These are phyloP conservation scores for Selene dorsalis DNA, from an alignment of 2,797 vertebrate species.

Conservation along the genomic window DNA sequence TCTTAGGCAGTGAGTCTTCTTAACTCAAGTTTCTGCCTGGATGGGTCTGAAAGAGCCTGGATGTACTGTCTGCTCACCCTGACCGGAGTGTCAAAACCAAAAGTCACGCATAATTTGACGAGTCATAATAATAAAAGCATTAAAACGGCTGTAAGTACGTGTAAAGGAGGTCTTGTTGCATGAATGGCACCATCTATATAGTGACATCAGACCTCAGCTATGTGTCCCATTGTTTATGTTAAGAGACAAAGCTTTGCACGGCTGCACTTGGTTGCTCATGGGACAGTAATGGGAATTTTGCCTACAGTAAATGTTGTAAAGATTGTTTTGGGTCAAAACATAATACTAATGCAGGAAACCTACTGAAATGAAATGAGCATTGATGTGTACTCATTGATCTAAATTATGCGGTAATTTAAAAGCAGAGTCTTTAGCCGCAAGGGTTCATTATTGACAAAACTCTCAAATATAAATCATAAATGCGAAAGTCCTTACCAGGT, in stretches of 20 bases:
- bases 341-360: background rate
- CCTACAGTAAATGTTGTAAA: background rate
- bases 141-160: slow-evolving; percentile 31
- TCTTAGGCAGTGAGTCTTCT: slow-evolving; percentile 64
- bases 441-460: slow-evolving; percentile 33
- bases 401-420: slow-evolving; percentile 23
- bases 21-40: slow-evolving; percentile 62
- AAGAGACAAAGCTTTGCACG: slow-evolving; percentile 3
- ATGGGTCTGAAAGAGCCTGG: slow-evolving; percentile 50
- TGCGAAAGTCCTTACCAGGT: slow-evolving; percentile 88
- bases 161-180: slow-evolving; percentile 5
- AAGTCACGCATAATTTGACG: slow-evolving; percentile 53
- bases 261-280: slow-evolving; percentile 4
- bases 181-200: background rate
- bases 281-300: slow-evolving; percentile 4
- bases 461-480: slow-evolving; percentile 29
- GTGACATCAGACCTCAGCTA: slow-evolving; percentile 15
- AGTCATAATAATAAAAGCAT: slow-evolving; percentile 51
- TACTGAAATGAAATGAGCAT: slow-evolving; percentile 22
- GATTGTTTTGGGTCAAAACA: background rate
- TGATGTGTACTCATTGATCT: slow-evolving; percentile 15
- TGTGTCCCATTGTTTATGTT: slow-evolving; percentile 16
- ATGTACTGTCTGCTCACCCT: slow-evolving; percentile 51
- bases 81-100: slow-evolving; percentile 51
- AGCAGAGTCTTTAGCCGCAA: slow-evolving; percentile 8